These are phyloP conservation scores for Colletes collaris DNA, from an alignment of 2,888 invertebrate species.

Conservation along the genomic window DNA sequence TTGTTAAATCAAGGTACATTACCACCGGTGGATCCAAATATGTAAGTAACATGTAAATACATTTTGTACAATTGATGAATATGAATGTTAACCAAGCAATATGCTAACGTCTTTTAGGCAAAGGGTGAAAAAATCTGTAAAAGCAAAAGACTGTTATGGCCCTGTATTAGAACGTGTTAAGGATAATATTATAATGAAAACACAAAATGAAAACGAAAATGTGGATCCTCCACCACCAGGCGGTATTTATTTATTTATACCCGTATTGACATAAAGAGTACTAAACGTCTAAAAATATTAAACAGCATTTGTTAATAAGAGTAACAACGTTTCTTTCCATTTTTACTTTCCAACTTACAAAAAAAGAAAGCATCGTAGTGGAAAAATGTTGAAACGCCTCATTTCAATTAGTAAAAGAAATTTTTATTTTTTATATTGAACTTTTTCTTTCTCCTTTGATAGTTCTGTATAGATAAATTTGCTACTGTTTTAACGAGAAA, in stretches of 20 bases:
- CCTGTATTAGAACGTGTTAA: conserved; percentile 92
- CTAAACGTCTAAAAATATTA: too few relatives aligned
- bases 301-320: too few relatives aligned
- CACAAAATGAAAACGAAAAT: conserved; percentile 83
- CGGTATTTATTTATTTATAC: conserved; percentile 69
- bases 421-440: too few relatives aligned
- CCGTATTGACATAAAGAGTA: too few relatives aligned
- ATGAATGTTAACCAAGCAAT: conserved; percentile 2
- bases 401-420: too few relatives aligned
- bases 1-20: conserved; percentile 93
- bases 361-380: too few relatives aligned
- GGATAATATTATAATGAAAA: conserved; percentile 86
- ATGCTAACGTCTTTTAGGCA: conserved; percentile 85
- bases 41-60: conserved; percentile 92
- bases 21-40: conserved; percentile 92
- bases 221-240: conserved; percentile 83
- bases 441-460: too few relatives aligned
- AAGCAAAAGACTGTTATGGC: conserved; percentile 94
- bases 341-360: too few relatives aligned
- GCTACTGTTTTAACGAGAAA: not conserved
- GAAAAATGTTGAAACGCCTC: too few relatives aligned
- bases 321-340: too few relatives aligned
- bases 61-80: not conserved
- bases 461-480: not conserved
- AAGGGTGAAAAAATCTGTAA: conserved; percentile 88